Percentiles rank a stretch among this genome's conserved stretches.
phyloP scores from a whole-genome alignment of 2,113 vertebrate genomes.

The Circaetus cinerascens region DNA sequence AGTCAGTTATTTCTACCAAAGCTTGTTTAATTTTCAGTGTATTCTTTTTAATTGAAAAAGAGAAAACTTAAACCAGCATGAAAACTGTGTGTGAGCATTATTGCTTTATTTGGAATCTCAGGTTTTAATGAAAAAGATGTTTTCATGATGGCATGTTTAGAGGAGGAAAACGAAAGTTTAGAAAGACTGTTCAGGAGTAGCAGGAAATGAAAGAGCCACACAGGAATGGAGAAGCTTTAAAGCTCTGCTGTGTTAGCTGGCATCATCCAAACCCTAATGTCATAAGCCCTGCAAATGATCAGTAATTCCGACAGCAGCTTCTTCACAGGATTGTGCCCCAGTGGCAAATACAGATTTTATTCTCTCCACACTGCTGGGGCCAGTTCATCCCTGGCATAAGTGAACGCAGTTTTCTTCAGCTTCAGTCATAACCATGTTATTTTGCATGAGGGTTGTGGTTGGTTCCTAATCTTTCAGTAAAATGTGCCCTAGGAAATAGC shows the following conservation, averaged over 20 bases:
- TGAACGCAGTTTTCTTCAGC: not conserved
- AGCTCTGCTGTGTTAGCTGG: not conserved
- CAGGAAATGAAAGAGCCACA: not conserved
- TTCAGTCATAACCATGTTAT: not conserved
- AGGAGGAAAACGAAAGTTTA: not conserved
- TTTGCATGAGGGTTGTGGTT: not conserved
- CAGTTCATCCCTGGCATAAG: not conserved
- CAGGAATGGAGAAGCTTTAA: not conserved
- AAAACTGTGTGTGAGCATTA: not conserved
- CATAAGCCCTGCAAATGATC: not conserved
- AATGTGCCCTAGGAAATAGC: not conserved
- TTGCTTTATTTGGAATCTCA: not conserved
- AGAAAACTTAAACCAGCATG: not conserved
- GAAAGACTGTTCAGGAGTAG: not conserved
- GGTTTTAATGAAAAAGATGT: not conserved
- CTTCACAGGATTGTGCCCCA: not conserved
- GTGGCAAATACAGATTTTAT: not conserved
- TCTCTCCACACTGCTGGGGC: not conserved
- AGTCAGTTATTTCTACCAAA: not conserved
- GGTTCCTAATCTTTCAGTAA: not conserved
- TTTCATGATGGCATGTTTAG: not conserved
- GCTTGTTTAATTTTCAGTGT: not conserved
- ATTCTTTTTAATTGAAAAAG: not conserved
- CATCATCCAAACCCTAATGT: not conserved
- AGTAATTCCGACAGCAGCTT: not conserved